Evolutionary conservation across 2,888 invertebrate species (phyloP), one percentile per base, ranked within the genome.

Genomic region (Xestia ashworthii): DNA sequence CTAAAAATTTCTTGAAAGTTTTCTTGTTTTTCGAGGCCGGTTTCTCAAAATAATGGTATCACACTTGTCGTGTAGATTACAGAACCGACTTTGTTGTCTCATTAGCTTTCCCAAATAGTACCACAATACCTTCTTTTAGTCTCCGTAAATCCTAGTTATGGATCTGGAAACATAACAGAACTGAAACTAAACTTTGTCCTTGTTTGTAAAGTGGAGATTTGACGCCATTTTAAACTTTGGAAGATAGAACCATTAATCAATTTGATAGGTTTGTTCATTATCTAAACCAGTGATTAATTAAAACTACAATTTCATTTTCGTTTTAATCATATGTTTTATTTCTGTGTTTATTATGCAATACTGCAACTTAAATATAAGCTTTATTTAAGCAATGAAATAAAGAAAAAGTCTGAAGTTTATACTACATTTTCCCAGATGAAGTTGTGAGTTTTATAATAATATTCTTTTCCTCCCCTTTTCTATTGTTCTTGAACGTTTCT

Each of bases 401-500:
- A 41, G 6, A n/a, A 62, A 46, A 67, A 14, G 5, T 14, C 8
- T 50, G 12, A 74, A 50, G 19, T 25, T 25, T 50, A 25, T 38
- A 25, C 58, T 74, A 6, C 50, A 60, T 79, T 60, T 41, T 67
- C 46, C 8, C 14, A 41, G 22, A 69, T 69, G 22, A 65, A 58
- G 25, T 50, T 55, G 62, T 66, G 41, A 78, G 53, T 71, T 78
- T 79, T 48, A 44, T 70, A 75, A 67, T 60, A 44, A 68, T 74
- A 58, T 73, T 19, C 48, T 58, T 76, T 75, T 65, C 16, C 48
- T 67, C 25, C 41, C 4, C 41, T n/a, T 64, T 80, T 38, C 71
- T 87, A 80, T 68, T 79, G 65, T 67, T 89, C 87, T 84, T 92
- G 93, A 80, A 94, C 86, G 68, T 92, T 94, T 81, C 92, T 91